Percentiles rank a stretch among this genome's conserved stretches.
These are phyloP conservation scores for Microdon myrmicae DNA, from an alignment of 2,888 invertebrate genomes.

Conservation along the genomic window DNA sequence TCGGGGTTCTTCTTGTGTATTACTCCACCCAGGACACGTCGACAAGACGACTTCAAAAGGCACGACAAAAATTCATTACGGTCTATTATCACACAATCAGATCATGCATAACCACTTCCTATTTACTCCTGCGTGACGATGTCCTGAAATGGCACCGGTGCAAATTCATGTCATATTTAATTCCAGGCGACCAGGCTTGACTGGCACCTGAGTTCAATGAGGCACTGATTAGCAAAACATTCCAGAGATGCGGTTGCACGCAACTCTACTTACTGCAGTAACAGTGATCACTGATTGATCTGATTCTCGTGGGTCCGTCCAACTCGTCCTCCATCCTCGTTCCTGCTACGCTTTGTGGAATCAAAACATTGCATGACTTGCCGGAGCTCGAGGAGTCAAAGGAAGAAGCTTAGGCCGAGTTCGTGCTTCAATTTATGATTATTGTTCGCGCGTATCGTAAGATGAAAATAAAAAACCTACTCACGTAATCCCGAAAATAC, in stretches of 20 bases:
- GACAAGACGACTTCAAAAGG: conserved; percentile 34
- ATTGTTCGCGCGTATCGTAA: conserved; percentile 33
- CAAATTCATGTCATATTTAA: conserved; percentile 52
- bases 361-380: conserved; percentile 32
- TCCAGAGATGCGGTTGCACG: conserved; percentile 30
- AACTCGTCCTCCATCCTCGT: conserved; percentile 3
- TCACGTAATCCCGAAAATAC: conserved; percentile 6
- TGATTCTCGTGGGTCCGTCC: conserved; percentile 21
- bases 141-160: conserved; percentile 21
- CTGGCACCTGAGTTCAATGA: conserved; percentile 26
- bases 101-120: conserved; percentile 36
- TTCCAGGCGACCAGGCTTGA: conserved; percentile 48
- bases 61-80: conserved; percentile 33
- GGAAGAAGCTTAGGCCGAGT: conserved; percentile 30
- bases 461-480: conserved; percentile 8
- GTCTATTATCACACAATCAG: conserved; percentile 48
- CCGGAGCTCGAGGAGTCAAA: conserved; percentile 23
- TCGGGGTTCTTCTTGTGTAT: not conserved
- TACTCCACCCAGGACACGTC: conserved; percentile 22
- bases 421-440: conserved; percentile 50
- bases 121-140: conserved; percentile 14
- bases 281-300: conserved; percentile 42
- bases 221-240: conserved; percentile 35
- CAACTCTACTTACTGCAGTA: conserved; percentile 26
- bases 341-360: too few species aligned